phyloP scores from a whole-genome alignment of 64 coral and sea anemone genomes.

The Stichodactyla mertensii region DNA sequence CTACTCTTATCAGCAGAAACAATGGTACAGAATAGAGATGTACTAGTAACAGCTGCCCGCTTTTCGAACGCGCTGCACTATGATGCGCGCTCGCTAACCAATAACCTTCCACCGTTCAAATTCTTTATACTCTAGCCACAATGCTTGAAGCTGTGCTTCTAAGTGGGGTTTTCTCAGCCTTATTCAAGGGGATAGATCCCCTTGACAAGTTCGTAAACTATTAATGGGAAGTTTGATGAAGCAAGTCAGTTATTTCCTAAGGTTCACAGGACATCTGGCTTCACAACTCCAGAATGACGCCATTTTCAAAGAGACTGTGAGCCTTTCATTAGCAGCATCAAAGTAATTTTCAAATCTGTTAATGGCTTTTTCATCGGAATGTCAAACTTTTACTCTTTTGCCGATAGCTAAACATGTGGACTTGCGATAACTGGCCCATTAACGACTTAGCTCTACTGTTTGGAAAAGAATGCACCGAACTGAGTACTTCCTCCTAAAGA shows the following conservation, averaged over 20 bases:
- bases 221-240: neutral
- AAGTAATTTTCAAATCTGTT: slow-evolving; percentile 16
- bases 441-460: neutral
- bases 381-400: neutral
- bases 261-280: neutral
- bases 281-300: neutral
- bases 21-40: neutral
- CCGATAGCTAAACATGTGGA: slow-evolving; percentile 8
- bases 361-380: slow-evolving; percentile 14
- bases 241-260: neutral
- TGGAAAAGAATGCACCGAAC: neutral
- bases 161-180: neutral
- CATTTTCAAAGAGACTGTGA: neutral
- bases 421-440: neutral
- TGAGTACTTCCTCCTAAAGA: neutral
- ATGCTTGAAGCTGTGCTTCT: neutral
- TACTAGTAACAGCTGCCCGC: neutral
- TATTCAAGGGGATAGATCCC: neutral
- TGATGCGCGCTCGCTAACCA: neutral
- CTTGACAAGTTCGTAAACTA: neutral
- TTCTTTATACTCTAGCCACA: neutral
- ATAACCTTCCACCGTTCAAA: neutral
- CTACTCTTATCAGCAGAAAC: neutral
- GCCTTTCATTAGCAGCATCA: neutral
- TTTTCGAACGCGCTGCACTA: neutral